These are phyloP conservation scores for Corythornis leucogaster DNA, from an alignment of 2,797 vertebrate genomes.

Conservation along the genomic window DNA sequence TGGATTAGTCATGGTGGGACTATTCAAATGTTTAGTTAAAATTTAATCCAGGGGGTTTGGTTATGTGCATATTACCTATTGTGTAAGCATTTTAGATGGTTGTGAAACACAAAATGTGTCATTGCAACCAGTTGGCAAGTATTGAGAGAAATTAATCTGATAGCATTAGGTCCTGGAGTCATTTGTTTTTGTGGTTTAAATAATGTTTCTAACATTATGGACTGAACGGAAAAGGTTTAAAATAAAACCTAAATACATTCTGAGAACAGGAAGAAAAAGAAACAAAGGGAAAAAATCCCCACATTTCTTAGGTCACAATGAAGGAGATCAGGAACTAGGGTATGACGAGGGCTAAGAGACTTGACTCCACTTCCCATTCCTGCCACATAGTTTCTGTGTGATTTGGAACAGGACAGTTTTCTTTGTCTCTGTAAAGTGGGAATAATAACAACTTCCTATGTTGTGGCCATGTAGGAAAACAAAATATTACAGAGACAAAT, in stretches of 20 bases:
- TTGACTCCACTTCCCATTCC: neutral
- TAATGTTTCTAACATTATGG: neutral
- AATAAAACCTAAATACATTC: conserved; percentile 14
- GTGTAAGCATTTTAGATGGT: neutral
- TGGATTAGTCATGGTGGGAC: neutral
- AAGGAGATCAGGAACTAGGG: conserved; percentile 31
- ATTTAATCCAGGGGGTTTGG: neutral
- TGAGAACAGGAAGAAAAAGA: conserved; percentile 48
- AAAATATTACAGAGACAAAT: neutral
- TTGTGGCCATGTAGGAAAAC: neutral
- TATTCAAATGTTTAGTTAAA: neutral
- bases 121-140: neutral
- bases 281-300: conserved; percentile 29
- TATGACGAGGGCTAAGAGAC: neutral
- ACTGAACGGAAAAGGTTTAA: conserved; percentile 2
- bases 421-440: neutral
- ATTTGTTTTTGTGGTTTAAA: neutral
- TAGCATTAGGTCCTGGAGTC: neutral
- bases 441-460: neutral
- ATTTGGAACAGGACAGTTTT: neutral
- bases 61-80: neutral
- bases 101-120: neutral
- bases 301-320: neutral
- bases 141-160: neutral
- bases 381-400: neutral